These are phyloP conservation scores for Apotomis betuletana DNA, from an alignment of 2,888 invertebrate genomes.

Conservation along the genomic window DNA sequence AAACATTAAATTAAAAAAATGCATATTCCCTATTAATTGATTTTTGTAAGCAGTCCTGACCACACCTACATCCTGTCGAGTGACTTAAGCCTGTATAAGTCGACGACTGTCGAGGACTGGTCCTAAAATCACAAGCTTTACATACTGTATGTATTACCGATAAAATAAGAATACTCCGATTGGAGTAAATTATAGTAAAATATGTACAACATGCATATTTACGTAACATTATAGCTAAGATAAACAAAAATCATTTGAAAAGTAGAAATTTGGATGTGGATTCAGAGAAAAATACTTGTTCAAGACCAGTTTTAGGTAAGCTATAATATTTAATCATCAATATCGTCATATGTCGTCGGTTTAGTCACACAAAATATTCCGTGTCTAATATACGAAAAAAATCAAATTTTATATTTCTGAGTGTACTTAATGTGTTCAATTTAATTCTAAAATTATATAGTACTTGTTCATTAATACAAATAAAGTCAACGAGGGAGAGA, in stretches of 20 bases:
- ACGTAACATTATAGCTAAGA: background rate
- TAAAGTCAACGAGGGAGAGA: background rate
- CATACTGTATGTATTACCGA: constrained; percentile 6
- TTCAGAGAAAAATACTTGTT: too few species aligned
- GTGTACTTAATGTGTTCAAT: constrained; percentile 13
- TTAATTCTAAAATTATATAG: constrained; percentile 11
- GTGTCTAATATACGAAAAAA: too few species aligned
- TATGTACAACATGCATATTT: constrained; percentile 37
- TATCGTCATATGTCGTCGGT: too few species aligned
- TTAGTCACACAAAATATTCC: too few species aligned
- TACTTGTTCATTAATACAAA: constrained; percentile 16
- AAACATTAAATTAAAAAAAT: too few species aligned
- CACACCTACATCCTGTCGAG: background rate
- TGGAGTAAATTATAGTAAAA: constrained; percentile 31
- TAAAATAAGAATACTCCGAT: constrained; percentile 26
- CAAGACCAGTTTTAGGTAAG: too few species aligned
- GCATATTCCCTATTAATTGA: background rate
- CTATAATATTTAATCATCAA: too few species aligned
- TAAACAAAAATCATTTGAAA: background rate
- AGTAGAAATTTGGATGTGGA: background rate
- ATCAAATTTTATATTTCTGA: background rate
- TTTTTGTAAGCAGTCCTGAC: constrained; percentile 22
- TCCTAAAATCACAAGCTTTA: constrained; percentile 8
- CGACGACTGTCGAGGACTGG: background rate
- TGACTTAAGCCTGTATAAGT: background rate